Evolutionary conservation across 2,113 vertebrate genomes (phyloP).

Genomic region (Macaca mulatta): DNA sequence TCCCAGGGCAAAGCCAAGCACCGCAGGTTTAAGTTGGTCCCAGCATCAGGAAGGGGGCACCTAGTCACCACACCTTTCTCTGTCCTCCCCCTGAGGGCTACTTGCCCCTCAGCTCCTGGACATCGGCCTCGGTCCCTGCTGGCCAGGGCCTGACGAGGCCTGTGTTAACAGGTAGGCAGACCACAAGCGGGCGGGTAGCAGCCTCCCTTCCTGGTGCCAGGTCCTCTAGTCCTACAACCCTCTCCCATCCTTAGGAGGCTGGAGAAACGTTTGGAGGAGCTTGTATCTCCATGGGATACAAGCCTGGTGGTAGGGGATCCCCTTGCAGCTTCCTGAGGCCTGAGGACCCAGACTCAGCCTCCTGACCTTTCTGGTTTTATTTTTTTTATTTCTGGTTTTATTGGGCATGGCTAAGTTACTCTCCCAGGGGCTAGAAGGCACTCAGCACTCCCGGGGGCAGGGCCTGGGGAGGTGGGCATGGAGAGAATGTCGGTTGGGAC

Average conservation of each 20-base stretch:
- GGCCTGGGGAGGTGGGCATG: background rate
- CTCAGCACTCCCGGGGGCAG: background rate
- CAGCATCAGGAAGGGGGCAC: background rate
- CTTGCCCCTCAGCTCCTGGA: background rate
- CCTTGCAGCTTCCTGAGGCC: background rate
- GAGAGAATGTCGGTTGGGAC: background rate
- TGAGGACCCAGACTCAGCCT: background rate
- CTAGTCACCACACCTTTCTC: background rate
- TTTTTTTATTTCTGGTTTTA: too few relatives aligned
- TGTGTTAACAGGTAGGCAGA: background rate
- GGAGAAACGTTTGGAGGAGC: background rate
- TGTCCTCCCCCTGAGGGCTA: background rate
- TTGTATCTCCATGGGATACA: background rate
- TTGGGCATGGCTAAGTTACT: background rate
- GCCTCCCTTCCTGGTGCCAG: background rate
- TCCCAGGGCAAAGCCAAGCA: background rate
- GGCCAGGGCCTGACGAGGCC: background rate
- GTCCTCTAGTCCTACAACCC: background rate
- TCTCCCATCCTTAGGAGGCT: background rate
- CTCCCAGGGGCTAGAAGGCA: background rate
- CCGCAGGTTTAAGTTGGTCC: background rate
- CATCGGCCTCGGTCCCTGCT: background rate
- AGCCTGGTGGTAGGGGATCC: background rate
- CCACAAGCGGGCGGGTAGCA: rapidly evolving
- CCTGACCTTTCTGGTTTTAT: background rate